Evolutionary conservation across 92 coral and sea anemone genomes (phyloP), one percentile per base, ranked within the genome.

Genomic region (Paragorgia papillata): DNA sequence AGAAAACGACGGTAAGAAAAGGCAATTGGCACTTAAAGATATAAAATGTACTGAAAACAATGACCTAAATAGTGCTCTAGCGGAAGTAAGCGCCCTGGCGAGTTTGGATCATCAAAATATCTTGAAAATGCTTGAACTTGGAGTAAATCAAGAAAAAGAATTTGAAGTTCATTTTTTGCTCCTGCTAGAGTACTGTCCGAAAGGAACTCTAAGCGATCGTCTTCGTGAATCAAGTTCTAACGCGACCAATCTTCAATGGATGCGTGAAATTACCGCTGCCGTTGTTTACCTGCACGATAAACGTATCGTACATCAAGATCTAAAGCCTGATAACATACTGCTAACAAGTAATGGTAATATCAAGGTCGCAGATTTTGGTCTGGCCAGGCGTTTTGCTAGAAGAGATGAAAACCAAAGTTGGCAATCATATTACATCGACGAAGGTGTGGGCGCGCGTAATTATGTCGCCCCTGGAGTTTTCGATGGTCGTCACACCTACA

Each of bases 391-490:
- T 17, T 64, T 64, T 35, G 51, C 51, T 1, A 14, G n/a, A 37
- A 44, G 31, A 37, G 25, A 0, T 0, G 32, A 40, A 37, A 15
- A 15, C 2, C 71, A 64, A 21, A 64, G 18, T 13, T 64, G 71
- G 71, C 18, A 1, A 0, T 0, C 0, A 6, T 64, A 64, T 35
- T 64, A 64, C 51, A 9, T 64, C 10, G 29, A 35, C 9, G n/a
- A 35, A 8, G 71, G 71, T 21, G 80, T 62, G 0, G 85, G 85
- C 12, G 76, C 85, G 12, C 51, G 33, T 1, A 7, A 30, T 14
- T 81, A 77, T 57, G 68, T 81, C 54, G 85, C 85, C 1, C 85
- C 85, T 25, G 85, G 73, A 73, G 69, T 81, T 35, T 63, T 73
- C 54, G 18, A 29, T 0, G 10, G 2, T 18, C 66, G 26, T 21